Conservation (phyloP, 2,113 vertebrate genomes). For the Suricata suricatta region DNA sequence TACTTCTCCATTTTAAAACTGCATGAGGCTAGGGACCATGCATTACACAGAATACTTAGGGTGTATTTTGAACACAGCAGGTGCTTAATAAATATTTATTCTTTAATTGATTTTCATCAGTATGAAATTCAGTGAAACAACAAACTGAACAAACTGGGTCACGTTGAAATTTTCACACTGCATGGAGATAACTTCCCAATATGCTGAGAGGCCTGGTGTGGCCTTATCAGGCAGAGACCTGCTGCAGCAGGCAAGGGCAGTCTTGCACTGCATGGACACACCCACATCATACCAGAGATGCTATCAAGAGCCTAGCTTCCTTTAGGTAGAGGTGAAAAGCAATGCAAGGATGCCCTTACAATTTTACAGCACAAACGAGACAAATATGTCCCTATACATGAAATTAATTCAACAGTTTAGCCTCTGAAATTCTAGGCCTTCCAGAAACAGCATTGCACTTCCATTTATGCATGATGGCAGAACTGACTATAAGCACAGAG, state of each 20-base stretch:
- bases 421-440: background rate
- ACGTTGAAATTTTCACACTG: background rate
- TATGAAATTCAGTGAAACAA: constrained; percentile 46
- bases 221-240: background rate
- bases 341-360: background rate
- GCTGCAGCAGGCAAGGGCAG: background rate
- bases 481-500: background rate
- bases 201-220: background rate
- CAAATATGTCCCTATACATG: background rate
- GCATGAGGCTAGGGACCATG: background rate
- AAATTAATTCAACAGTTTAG: constrained; percentile 11
- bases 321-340: background rate
- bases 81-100: constrained; percentile 51
- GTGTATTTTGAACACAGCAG: constrained; percentile 28
- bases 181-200: background rate
- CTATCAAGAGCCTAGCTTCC: background rate
- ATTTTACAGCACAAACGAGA: background rate
- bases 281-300: background rate
- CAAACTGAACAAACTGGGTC: background rate
- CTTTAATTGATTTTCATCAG: constrained; percentile 44
- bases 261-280: background rate
- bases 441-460: background rate
- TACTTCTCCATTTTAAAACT: background rate
- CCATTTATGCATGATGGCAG: too few species aligned
- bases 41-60: constrained; percentile 9